Base-by-base conservation (phyloP, 2,113 vertebrate genomes). In the Peucedramus taeniatus region DNA sequence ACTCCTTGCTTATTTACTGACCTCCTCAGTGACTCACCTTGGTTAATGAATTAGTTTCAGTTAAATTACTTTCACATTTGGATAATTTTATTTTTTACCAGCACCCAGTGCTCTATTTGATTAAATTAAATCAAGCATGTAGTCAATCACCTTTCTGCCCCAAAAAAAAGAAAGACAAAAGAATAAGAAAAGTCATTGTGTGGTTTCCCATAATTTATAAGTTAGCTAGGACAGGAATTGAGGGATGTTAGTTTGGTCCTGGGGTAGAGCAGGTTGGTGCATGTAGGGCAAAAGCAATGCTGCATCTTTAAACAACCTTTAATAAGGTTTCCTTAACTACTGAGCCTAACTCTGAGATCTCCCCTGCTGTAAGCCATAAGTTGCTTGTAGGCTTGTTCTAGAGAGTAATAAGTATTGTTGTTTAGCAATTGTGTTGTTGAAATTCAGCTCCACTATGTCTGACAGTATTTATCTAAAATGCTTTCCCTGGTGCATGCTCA, bases 401-500 rank as follows among this genome's bases (percentile, higher is more conserved):
- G 93, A 96, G 96, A 97, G 98, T 98, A 98, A 98, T 98, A 98
- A 98, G 98, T 98, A 98, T 98, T 98, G 98, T 98, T 98, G 98
- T 98, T 98, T 98, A 97, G 98, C 98, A 98, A 97, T 98, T 98
- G 98, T 97, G 97, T 96, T 98, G 98, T 98, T 98, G 98, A 98
- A 98, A 98, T 98, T 98, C 98, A 98, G 98, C 98, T 98, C 98
- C 98, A 98, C 97, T 97, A 84, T 98, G 98, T 97, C 98, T 98
- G 98, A 98, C 98, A 98, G 98, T 98, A 98, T 98, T 98, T 98
- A 98, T 98, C 98, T 98, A 98, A 98, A 98, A 98, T 98, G 98
- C 98, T 98, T 98, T 98, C 98, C 97, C 97, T 95, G 96, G 98
- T 98, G 97, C 97, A 97, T 98, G 98, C 98, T 98, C 98, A 98